Base-by-base conservation (phyloP, 2,113 vertebrate species). In the Varanus salvator region DNA sequence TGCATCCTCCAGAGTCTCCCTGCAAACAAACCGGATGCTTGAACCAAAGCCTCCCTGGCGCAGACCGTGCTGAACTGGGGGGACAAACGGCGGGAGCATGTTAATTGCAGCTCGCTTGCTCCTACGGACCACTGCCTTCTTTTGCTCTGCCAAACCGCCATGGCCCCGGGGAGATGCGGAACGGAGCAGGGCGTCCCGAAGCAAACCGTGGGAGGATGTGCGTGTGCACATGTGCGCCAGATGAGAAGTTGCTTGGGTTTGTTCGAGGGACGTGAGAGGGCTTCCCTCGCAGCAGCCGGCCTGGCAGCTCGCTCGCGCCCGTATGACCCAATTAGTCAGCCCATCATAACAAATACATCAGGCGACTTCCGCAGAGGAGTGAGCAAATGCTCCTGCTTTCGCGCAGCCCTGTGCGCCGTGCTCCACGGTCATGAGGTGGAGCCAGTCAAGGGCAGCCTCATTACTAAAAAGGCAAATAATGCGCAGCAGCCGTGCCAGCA, bases 291-390 rank as follows among this genome's bases (percentile, higher is more conserved):
- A 0, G 92, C 92, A 92, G 95, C 89, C 75, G 92, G 91, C 94
- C 89, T 71, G 92, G 91, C 94, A 72, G 83, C 64, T 89, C 95
- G 76, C 91, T 93, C 88, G 3, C 31, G 68, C 80, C 86, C 69
- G 29, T 50, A 5, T 96, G 96, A 96, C 95, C 95, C 95, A 96
- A 95, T 96, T 96, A 95, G 90, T 84, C 95, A 95, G 85, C 91
- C 78, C 87, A 2, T 95, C 0, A 83, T 94, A 95, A 96, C 92
- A 87, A 95, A 96, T 93, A 88, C 75, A 91, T 92, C 92, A 93
- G 94, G 93, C 95, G 92, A 90, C 74, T 89, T 91, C 92, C 84
- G 85, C 71, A 95, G 91, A 95, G 60, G 7, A 80, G 91, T 92
- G 88, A 92, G 93, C 87, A 77, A 94, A 80, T 0, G 89, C 91